Evolutionary conservation across 1,140 invertebrate genomes (phyloP).

Genomic region (Drosophila melanica): DNA sequence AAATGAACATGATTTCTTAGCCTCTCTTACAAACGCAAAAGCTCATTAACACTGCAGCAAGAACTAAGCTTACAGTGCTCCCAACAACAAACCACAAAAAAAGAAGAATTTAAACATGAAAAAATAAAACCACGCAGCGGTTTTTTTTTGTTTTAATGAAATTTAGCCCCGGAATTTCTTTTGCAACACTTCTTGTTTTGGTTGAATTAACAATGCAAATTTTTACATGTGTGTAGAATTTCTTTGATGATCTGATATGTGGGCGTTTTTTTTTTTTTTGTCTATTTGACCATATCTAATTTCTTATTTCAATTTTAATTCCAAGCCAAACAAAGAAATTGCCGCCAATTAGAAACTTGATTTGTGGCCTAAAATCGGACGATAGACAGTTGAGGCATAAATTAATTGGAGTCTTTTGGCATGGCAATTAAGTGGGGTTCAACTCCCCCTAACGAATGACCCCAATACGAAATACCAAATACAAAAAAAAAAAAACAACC

Average conservation of each 20-base stretch:
- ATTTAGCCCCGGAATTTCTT: slow-evolving; percentile 32
- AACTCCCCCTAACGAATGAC: slow-evolving; percentile 44
- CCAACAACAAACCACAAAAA: slow-evolving; percentile 3
- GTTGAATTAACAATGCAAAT: slow-evolving; percentile 72
- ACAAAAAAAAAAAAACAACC: background rate
- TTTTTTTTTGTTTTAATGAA: slow-evolving; percentile 66
- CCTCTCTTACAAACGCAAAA: slow-evolving; percentile 62
- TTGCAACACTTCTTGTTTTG: slow-evolving; percentile 11
- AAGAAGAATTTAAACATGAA: background rate
- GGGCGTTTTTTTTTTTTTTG: slow-evolving; percentile 9
- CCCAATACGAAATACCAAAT: slow-evolving; percentile 32
- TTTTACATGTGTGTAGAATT: slow-evolving; percentile 34
- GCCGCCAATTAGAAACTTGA: slow-evolving; percentile 46
- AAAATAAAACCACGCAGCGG: slow-evolving; percentile 47
- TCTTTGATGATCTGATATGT: slow-evolving; percentile 14
- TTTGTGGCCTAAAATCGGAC: slow-evolving; percentile 23
- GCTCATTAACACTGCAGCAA: slow-evolving; percentile 71
- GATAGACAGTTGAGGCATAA: slow-evolving; percentile 21
- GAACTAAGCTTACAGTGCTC: slow-evolving; percentile 11
- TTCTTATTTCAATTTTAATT: slow-evolving; percentile 34
- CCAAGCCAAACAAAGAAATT: slow-evolving; percentile 29
- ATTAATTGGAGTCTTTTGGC: slow-evolving; percentile 17
- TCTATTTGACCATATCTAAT: slow-evolving; percentile 33
- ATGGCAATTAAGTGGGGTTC: slow-evolving; percentile 2
- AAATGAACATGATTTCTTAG: slow-evolving; percentile 59